A percentile compares a stretch with the other conserved stretches of the same genome.
Conservation (phyloP, 2,888 invertebrate species). For the Hypomecis atomaria region DNA sequence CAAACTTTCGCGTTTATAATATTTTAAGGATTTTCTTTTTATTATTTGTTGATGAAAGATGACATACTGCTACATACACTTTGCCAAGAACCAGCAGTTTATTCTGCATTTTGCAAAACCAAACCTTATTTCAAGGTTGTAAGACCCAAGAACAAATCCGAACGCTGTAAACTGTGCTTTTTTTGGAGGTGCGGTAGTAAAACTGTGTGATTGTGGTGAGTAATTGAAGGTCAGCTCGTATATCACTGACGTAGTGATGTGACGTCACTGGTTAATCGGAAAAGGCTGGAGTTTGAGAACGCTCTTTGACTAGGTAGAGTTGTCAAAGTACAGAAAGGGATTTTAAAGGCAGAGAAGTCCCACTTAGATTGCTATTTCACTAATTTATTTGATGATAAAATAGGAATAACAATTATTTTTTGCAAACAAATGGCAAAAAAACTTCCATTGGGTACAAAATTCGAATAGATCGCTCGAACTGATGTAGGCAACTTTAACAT, state of each 20-base stretch:
- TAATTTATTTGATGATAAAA: too few relatives aligned
- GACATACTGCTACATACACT: slow-evolving; percentile 4
- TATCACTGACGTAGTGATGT: slow-evolving; percentile 21
- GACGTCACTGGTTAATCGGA: slow-evolving; percentile 16
- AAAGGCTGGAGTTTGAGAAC: not conserved
- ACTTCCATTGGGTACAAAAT: too few relatives aligned
- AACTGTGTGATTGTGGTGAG: slow-evolving; percentile 30
- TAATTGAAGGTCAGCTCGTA: slow-evolving; percentile 34
- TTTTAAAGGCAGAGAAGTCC: too few relatives aligned
- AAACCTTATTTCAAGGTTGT: slow-evolving; percentile 17
- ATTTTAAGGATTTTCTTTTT: too few relatives aligned
- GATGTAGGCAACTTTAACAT: too few relatives aligned
- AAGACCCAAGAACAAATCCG: slow-evolving; percentile 9
- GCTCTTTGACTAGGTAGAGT: too few relatives aligned
- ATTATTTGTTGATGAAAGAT: not conserved
- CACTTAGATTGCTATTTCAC: too few relatives aligned
- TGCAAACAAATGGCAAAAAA: too few relatives aligned
- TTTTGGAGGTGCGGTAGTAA: slow-evolving; percentile 28
- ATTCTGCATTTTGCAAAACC: slow-evolving; percentile 3
- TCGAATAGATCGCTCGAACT: too few relatives aligned
- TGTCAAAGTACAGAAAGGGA: too few relatives aligned
- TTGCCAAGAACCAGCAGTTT: slow-evolving; percentile 1
- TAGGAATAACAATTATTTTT: too few relatives aligned
- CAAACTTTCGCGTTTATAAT: too few relatives aligned
- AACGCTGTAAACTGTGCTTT: slow-evolving; percentile 23